A percentile compares a stretch with the other conserved stretches of the same genome.
Evolutionary conservation across 2,888 invertebrate species (phyloP).

Genomic region (Trachelus stipa): DNA sequence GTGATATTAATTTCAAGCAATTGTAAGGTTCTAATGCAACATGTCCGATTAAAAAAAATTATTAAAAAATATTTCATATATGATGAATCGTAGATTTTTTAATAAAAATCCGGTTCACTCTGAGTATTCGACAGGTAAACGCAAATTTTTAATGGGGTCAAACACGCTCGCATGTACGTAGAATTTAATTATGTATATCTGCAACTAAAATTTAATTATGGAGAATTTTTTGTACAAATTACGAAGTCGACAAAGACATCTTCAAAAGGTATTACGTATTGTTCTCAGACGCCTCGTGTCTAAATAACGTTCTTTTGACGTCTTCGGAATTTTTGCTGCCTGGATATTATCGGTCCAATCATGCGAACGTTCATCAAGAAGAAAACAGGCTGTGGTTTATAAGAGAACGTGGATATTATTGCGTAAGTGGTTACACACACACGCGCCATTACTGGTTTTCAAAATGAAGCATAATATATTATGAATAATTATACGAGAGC

Average conservation of each 20-base stretch:
- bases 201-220: not conserved
- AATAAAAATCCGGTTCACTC: not conserved
- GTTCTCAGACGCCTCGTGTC: no score
- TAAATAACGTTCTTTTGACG: no score
- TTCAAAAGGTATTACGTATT: no score
- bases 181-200: not conserved
- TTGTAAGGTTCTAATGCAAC: not conserved
- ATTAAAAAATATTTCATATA: not conserved
- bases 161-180: not conserved
- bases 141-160: not conserved
- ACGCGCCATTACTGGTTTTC: conserved; percentile 51
- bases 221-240: no score
- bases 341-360: not conserved
- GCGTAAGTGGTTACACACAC: not conserved
- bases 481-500: conserved; percentile 38
- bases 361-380: not conserved
- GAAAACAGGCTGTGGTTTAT: not conserved
- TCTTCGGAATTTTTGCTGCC: no score
- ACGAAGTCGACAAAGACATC: no score
- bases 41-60: not conserved
- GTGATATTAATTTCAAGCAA: not conserved
- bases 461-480: conserved; percentile 41
- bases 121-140: not conserved
- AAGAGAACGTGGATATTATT: not conserved
- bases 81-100: not conserved